Conservation (phyloP, 2,797 vertebrate species). For the Prionace glauca region DNA sequence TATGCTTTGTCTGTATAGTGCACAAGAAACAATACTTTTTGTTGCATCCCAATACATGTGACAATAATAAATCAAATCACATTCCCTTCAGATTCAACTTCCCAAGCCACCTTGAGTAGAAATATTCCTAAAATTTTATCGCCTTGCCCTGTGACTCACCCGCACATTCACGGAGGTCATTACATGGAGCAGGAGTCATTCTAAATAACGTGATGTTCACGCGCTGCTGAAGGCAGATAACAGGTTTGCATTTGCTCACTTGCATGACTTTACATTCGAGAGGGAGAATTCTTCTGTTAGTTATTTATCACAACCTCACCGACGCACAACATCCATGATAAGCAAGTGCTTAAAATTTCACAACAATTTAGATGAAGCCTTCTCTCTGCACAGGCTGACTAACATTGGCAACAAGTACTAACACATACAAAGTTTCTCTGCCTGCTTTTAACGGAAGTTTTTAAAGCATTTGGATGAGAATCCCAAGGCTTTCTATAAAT, state of each 20-base stretch:
- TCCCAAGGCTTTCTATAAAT: too few relatives aligned
- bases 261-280: neutral
- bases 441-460: neutral
- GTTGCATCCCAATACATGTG: too few relatives aligned
- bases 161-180: neutral
- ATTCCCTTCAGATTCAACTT: neutral
- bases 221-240: neutral
- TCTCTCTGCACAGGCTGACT: neutral
- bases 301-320: neutral
- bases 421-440: neutral
- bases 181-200: neutral
- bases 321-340: neutral
- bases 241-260: neutral
- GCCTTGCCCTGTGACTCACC: neutral
- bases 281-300: neutral
- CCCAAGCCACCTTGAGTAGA: neutral
- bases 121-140: neutral
- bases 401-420: neutral
- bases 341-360: neutral
- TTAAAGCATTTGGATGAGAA: neutral
- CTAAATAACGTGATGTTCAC: neutral
- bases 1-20: too few relatives aligned
- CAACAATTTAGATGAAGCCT: neutral
- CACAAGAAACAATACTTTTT: too few relatives aligned
- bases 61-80: too few relatives aligned